Base-by-base conservation (phyloP, 2,888 invertebrate genomes). In the Chirona hameri region DNA sequence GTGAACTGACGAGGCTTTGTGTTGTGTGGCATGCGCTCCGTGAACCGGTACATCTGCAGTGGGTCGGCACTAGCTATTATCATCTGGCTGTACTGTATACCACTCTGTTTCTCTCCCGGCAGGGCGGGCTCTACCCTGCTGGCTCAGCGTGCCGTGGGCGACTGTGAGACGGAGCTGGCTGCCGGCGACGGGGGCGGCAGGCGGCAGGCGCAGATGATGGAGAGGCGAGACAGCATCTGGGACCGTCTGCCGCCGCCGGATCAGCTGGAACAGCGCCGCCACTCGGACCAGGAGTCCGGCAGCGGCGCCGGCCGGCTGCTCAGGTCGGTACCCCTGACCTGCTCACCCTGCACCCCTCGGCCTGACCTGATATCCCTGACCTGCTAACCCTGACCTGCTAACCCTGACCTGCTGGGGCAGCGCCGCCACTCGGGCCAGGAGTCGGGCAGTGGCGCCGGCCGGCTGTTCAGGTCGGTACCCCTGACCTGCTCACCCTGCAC, bases 231-330 rank as follows among this genome's bases (percentile, higher is more conserved):
- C 76, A 76, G 76, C 10, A 76, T 76, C 31, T 76, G 76, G 76
- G 76, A 76, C 39, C 76, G 76, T 15, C 76, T 76, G 76, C 76
- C 76, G 76, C 39, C 76, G 76, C 39, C 76, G 21, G 76, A 76
- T 39, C 9, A 48, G 48, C 21, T 24, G 39, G 39, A 4, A 7
- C 24, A 4, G 39, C 76, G 27, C 76, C 76, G 39, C 76, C 39
- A 2, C 21, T 76, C 76, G 39, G 76, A 76, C 39, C 76, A 76
- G 76, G 27, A 76, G 21, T 21, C 31, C 21, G 21, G 39, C 76
- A 27, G 76, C 39, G 31, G 31, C 76, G 76, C 76, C 39, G 21
- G 31, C 31, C 76, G 76, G 7, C 39, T 76, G 39, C 39, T 76
- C 21, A 39, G 76, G 76, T 76, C 21, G 14, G 31, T 72, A 9